These are phyloP conservation scores for Streblospio benedicti DNA, from an alignment of 1,140 invertebrate genomes.

Conservation along the genomic window DNA sequence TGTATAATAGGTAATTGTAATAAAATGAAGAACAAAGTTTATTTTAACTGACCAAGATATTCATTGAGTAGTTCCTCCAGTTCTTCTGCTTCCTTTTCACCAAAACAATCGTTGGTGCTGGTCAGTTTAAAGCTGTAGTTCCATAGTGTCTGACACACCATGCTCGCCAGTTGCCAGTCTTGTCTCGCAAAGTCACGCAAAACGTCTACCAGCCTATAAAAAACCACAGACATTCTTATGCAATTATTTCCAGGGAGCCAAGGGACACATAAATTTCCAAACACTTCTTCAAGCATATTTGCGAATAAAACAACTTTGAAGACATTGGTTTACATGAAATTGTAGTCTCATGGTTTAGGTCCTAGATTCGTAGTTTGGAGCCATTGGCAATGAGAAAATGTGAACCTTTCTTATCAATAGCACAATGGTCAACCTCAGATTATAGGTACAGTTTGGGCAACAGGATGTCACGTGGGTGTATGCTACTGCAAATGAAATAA, in stretches of 20 bases:
- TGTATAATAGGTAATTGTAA: neutral
- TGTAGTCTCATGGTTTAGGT: too few species aligned
- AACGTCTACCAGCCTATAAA: slow-evolving; percentile 51
- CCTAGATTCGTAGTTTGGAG: too few species aligned
- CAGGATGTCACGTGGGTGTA: too few species aligned
- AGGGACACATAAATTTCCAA: neutral
- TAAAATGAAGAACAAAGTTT: neutral
- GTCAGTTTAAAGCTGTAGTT: slow-evolving; percentile 59
- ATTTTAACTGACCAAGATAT: slow-evolving; percentile 31
- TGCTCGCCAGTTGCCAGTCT: slow-evolving; percentile 56
- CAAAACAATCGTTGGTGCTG: slow-evolving; percentile 37
- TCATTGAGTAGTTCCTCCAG: slow-evolving; percentile 38
- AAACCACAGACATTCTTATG: too few species aligned
- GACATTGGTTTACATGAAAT: too few species aligned
- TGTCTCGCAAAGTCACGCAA: slow-evolving; percentile 51
- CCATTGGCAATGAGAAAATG: too few species aligned
- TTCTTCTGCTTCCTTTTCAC: slow-evolving; percentile 32
- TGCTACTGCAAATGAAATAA: too few species aligned
- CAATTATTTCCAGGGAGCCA: too few species aligned
- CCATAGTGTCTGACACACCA: slow-evolving; percentile 62
- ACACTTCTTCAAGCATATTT: neutral
- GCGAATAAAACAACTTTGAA: too few species aligned
- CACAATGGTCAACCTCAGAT: too few species aligned
- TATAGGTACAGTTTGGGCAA: too few species aligned
- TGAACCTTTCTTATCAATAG: too few species aligned